Percentiles rank a stretch among this genome's conserved stretches.
phyloP scores from a whole-genome alignment of 2,113 vertebrate species.

The Macquaria ambigua region DNA sequence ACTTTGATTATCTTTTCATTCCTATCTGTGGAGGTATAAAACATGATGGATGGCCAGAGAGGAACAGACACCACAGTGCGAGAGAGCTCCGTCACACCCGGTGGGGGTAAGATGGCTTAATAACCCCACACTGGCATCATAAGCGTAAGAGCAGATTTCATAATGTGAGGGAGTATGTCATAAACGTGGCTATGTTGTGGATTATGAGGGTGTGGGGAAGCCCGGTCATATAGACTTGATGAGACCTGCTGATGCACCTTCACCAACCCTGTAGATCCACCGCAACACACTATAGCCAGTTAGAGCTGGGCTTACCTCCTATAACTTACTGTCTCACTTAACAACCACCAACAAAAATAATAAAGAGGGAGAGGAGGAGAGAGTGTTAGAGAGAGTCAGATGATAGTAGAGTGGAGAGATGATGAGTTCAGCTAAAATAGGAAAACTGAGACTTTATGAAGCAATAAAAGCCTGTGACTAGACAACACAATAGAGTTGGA shows the following conservation, averaged over 20 bases:
- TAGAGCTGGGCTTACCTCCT: neutral
- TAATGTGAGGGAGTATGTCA: slow-evolving; percentile 45
- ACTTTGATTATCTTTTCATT: slow-evolving; percentile 85
- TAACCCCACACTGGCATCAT: slow-evolving; percentile 54
- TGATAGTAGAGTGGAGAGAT: neutral
- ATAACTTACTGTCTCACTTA: slow-evolving; percentile 9
- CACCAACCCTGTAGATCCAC: slow-evolving; percentile 3
- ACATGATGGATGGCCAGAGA: slow-evolving; percentile 77
- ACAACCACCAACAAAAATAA: slow-evolving; percentile 6
- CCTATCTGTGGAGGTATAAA: slow-evolving; percentile 81
- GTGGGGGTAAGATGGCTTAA: slow-evolving; percentile 63
- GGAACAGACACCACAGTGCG: slow-evolving; percentile 45
- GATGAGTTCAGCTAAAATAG: neutral
- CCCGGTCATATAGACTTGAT: slow-evolving; percentile 34
- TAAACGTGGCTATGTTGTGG: slow-evolving; percentile 36
- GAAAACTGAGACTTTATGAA: slow-evolving; percentile 16
- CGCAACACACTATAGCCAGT: slow-evolving; percentile 7
- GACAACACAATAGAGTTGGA: slow-evolving; percentile 20
- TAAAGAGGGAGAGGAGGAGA: neutral
- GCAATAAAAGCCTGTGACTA: neutral
- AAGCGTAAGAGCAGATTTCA: slow-evolving; percentile 57
- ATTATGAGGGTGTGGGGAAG: slow-evolving; percentile 58
- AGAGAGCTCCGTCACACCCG: slow-evolving; percentile 46
- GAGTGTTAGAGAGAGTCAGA: neutral
- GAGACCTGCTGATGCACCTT: slow-evolving; percentile 20